Evolutionary conservation across 2,888 invertebrate genomes (phyloP), one percentile per base, ranked within the genome.

Genomic region (Brachypterus glaber): DNA sequence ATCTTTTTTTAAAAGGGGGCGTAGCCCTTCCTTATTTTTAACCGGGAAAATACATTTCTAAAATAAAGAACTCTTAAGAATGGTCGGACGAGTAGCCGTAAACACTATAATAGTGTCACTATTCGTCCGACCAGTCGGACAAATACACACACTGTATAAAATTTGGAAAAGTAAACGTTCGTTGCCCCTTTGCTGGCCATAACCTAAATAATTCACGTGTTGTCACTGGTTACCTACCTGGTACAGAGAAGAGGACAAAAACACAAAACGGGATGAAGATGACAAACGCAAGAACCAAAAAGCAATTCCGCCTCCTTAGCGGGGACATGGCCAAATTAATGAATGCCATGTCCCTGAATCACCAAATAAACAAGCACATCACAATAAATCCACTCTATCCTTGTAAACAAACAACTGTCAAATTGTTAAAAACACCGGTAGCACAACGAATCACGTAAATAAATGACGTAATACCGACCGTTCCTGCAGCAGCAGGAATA

Each of bases 221-320:
- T 5, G 5, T 21, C 5, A 21, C 9, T 13, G 4, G 27, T 9
- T 24, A 35, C 48, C 55, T 62, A 71, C 72, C 72, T 64, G 72
- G 71, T 40, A 68, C 67, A 30, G 70, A 68, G 49, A 71, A 62
- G 39, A 72, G 58, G 17, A 71, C 65, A 54, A 72, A 66, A 35
- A 73, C 62, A 51, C 71, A 69, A 60, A 74, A 74, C 29, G 75
- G 75, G 47, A 74, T 64, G 58, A 75, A 66, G 48, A 75, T 64
- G 42, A 72, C 62, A 52, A 70, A 64, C 32, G 69, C 68, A 43
- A 73, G 64, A 51, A 71, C 67, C 48, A 76, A 58, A 54, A 76
- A 66, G 53, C 74, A 73, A 57, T 72, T 73, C 40, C 75, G 68
- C 52, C 74, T 68, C 50, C 75, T 64, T 46, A 71, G 58, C 41